These are phyloP conservation scores for Aphrophora alni DNA, from an alignment of 2,888 invertebrate species.

Conservation along the genomic window DNA sequence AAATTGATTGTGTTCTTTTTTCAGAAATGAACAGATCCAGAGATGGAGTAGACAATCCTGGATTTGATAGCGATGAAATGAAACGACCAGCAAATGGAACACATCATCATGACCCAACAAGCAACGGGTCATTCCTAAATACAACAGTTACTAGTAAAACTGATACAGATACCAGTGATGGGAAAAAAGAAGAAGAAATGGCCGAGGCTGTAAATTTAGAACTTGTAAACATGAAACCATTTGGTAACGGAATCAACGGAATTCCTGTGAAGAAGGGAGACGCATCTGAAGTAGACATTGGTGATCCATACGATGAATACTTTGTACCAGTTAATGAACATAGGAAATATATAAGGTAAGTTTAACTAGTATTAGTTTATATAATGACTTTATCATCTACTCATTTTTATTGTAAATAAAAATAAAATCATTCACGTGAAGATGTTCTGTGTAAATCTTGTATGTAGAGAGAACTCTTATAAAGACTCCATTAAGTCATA, in stretches of 20 bases:
- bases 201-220: constrained; percentile 81
- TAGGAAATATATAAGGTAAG: constrained; percentile 83
- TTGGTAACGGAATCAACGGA: constrained; percentile 57
- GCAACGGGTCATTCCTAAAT: constrained; percentile 34
- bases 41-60: constrained; percentile 49
- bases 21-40: not conserved
- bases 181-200: constrained; percentile 44
- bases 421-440: not conserved
- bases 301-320: constrained; percentile 81
- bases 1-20: too few relatives aligned
- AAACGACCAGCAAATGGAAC: constrained; percentile 33
- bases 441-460: too few relatives aligned
- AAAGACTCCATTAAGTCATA: too few relatives aligned
- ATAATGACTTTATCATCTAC: not conserved
- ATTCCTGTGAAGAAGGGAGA: constrained; percentile 68
- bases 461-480: too few relatives aligned
- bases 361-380: constrained; percentile 32
- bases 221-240: constrained; percentile 75
- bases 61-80: constrained; percentile 47
- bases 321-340: constrained; percentile 87
- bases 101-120: constrained; percentile 25
- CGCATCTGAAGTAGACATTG: constrained; percentile 65
- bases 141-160: constrained; percentile 33
- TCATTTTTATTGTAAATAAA: not conserved
- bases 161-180: constrained; percentile 25